Conservation (phyloP, 2,888 invertebrate genomes). For the Digitonthophagus gazella region DNA sequence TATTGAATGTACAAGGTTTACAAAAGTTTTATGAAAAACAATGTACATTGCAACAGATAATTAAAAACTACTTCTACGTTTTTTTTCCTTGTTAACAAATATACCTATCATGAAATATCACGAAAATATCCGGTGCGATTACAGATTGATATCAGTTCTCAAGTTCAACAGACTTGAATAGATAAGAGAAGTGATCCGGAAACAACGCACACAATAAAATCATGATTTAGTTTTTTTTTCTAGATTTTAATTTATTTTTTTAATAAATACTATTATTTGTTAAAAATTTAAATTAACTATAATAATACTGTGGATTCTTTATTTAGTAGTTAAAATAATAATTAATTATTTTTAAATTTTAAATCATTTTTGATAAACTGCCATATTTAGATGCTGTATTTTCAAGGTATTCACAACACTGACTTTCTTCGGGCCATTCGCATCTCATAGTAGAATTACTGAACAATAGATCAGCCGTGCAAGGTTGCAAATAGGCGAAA, state of each 20-base stretch:
- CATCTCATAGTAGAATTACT: slow-evolving; percentile 30
- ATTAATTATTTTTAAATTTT: not conserved
- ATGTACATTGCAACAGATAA: no score
- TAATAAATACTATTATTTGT: no score
- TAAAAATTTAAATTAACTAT: no score
- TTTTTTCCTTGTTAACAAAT: no score
- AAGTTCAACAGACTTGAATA: not conserved
- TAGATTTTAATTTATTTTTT: no score
- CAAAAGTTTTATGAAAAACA: no score
- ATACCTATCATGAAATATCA: not conserved
- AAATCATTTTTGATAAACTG: not conserved
- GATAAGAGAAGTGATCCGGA: not conserved
- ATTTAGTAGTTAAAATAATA: not conserved
- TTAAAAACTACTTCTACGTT: no score
- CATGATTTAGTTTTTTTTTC: not conserved
- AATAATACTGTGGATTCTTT: not conserved
- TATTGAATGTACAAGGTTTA: no score
- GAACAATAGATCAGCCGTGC: slow-evolving; percentile 33
- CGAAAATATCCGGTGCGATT: not conserved
- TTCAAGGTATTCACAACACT: slow-evolving; percentile 39
- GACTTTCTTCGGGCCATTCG: slow-evolving; percentile 33
- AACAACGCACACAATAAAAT: not conserved
- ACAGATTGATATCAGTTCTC: not conserved
- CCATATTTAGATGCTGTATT: slow-evolving; percentile 1
- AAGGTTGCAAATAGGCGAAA: slow-evolving; percentile 28